Evolutionary conservation across 2,113 vertebrate genomes (phyloP).

Genomic region (Micronycteris hirsuta): DNA sequence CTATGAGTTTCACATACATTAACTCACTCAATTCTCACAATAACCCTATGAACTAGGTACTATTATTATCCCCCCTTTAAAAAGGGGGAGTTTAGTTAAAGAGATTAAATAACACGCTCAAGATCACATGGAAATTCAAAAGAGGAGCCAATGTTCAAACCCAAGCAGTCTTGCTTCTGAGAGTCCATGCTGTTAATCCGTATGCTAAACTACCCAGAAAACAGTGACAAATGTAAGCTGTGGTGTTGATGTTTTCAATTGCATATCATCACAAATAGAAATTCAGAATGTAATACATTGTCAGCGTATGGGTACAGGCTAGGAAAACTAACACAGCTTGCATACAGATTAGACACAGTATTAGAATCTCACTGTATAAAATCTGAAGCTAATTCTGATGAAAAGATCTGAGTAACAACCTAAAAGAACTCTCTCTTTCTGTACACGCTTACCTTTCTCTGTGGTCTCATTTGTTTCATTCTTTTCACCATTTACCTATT

Average conservation of each 20-base stretch:
- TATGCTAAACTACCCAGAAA: neutral
- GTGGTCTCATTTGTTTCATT: constrained; percentile 81
- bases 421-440: neutral
- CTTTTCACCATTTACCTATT: constrained; percentile 88
- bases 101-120: neutral
- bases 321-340: constrained; percentile 19
- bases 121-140: constrained; percentile 12
- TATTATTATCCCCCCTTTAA: neutral
- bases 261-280: neutral
- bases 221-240: neutral
- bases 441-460: constrained; percentile 83
- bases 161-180: neutral
- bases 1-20: neutral
- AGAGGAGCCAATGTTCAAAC: neutral
- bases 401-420: neutral
- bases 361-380: neutral
- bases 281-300: neutral
- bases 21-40: constrained; percentile 7
- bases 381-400: neutral
- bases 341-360: neutral
- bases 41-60: neutral
- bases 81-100: neutral
- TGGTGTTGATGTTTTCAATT: neutral
- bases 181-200: neutral
- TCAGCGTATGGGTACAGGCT: neutral